phyloP scores from a whole-genome alignment of 2,888 invertebrate species.

The Morinoia aosen region DNA sequence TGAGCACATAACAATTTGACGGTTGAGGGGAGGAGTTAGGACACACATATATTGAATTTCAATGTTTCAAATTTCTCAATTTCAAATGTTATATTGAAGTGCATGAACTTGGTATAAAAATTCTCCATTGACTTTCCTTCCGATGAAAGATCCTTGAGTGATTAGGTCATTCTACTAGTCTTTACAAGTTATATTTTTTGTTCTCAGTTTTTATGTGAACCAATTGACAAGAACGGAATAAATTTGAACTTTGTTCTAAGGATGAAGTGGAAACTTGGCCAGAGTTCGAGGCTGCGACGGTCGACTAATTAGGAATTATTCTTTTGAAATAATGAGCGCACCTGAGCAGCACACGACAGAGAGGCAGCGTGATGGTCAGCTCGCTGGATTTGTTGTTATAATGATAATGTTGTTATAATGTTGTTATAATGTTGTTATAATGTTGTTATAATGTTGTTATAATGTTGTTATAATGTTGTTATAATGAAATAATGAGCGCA shows the following conservation, averaged over 20 bases:
- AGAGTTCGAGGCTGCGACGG: constrained; percentile 26
- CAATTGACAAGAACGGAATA: constrained; percentile 28
- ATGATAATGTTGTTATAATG: too few species aligned
- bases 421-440: too few species aligned
- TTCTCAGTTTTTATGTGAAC: not conserved
- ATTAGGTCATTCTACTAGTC: not conserved
- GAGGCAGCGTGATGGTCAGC: too few species aligned
- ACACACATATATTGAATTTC: too few species aligned
- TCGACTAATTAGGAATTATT: not conserved
- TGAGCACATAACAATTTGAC: too few species aligned
- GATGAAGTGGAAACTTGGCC: not conserved
- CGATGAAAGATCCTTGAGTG: not conserved
- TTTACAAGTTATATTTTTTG: not conserved
- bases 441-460: too few species aligned
- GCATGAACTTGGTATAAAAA: not conserved
- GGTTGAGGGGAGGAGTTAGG: too few species aligned
- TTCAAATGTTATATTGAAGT: too few species aligned
- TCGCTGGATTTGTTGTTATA: too few species aligned
- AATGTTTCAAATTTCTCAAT: too few species aligned
- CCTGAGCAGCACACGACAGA: not conserved
- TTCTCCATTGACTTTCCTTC: not conserved
- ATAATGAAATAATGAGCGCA: not conserved
- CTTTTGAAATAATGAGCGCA: not conserved
- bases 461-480: too few species aligned
- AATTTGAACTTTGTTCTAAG: not conserved